These are phyloP conservation scores for Lerista edwardsae DNA, from an alignment of 2,797 vertebrate species.

Conservation along the genomic window DNA sequence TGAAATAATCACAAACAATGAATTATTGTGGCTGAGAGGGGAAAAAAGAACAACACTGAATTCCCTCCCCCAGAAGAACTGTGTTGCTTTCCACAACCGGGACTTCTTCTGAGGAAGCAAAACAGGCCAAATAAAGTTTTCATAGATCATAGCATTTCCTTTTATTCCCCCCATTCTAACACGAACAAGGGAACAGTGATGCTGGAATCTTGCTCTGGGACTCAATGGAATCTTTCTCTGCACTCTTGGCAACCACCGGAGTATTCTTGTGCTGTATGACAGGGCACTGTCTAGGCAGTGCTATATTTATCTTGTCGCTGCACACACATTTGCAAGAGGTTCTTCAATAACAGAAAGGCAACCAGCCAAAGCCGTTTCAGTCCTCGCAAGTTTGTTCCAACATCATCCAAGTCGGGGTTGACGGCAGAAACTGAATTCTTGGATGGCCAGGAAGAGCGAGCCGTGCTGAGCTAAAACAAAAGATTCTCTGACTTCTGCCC, in stretches of 20 bases:
- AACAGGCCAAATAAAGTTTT: slow-evolving; percentile 42
- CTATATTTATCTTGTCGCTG: slow-evolving; percentile 74
- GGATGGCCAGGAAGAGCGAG: slow-evolving; percentile 33
- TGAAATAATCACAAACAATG: slow-evolving; percentile 56
- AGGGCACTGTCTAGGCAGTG: slow-evolving; percentile 59
- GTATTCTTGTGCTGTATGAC: slow-evolving; percentile 71
- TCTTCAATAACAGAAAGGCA: slow-evolving; percentile 62
- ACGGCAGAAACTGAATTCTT: slow-evolving; percentile 51
- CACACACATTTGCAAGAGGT: slow-evolving; percentile 59
- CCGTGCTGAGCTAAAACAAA: slow-evolving; percentile 40
- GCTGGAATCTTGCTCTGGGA: slow-evolving; percentile 53
- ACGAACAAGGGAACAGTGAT: slow-evolving; percentile 56
- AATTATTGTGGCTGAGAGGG: slow-evolving; percentile 58
- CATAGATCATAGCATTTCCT: slow-evolving; percentile 52
- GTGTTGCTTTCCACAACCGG: slow-evolving; percentile 34
- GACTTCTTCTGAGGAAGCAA: slow-evolving; percentile 57
- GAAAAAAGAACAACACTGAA: background rate
- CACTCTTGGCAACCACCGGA: slow-evolving; percentile 65
- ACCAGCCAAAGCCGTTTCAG: slow-evolving; percentile 53
- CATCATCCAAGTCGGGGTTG: slow-evolving; percentile 42
- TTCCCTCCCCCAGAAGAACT: background rate
- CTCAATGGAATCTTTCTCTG: slow-evolving; percentile 68
- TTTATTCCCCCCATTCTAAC: rapidly evolving
- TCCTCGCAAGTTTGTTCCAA: slow-evolving; percentile 60
- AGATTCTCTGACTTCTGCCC: slow-evolving; percentile 43